Conservation (phyloP, 2,113 vertebrate species). For the Hipposideros armiger region DNA sequence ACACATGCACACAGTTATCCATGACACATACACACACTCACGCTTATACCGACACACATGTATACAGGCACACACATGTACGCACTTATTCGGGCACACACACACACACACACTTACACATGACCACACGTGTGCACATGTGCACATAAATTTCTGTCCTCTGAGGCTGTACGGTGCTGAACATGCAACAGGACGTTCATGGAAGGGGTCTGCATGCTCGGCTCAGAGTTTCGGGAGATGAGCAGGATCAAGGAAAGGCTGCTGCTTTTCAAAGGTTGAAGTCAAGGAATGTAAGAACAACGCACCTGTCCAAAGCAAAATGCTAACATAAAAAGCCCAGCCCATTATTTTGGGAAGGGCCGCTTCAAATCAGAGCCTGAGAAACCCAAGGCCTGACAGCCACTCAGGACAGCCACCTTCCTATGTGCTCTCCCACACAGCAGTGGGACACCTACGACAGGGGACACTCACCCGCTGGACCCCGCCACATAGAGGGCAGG, state of each 20-base stretch:
- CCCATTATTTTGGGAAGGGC: background rate
- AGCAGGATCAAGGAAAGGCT: background rate
- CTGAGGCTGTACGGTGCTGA: background rate
- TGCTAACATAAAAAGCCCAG: background rate
- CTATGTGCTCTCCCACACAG: background rate
- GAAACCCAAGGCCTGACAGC: background rate
- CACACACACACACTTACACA: too few species aligned
- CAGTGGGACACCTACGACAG: fast-evolving
- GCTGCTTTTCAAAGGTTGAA: background rate
- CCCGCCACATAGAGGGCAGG: background rate
- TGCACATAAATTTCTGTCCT: background rate
- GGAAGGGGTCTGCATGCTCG: background rate
- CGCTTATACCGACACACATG: too few species aligned
- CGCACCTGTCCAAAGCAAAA: background rate
- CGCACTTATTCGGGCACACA: background rate
- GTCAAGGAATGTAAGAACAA: background rate
- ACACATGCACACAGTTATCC: background rate
- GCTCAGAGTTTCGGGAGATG: background rate
- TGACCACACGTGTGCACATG: too few species aligned
- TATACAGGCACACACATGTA: too few species aligned
- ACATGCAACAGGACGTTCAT: background rate
- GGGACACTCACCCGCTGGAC: background rate
- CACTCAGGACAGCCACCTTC: background rate
- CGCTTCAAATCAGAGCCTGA: background rate
- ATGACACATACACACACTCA: too few species aligned